phyloP scores from a whole-genome alignment of 2,113 vertebrate genomes.

The Piprites chloris region DNA sequence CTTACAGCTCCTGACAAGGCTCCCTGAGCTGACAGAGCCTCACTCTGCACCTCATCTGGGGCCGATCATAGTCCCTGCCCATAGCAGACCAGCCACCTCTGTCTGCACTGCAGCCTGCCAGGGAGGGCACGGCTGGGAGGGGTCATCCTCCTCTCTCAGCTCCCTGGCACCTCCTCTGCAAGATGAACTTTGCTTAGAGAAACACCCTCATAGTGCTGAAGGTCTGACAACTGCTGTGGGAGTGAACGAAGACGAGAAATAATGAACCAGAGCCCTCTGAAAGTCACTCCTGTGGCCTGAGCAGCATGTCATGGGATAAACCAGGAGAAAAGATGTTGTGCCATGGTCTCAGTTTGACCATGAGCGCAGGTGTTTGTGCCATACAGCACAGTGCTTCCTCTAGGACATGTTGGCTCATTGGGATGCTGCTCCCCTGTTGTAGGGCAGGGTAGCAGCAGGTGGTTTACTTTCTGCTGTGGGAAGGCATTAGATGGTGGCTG shows the following conservation, averaged over 20 bases:
- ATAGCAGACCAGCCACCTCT: not conserved
- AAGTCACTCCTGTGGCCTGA: fast-evolving
- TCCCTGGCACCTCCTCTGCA: not conserved
- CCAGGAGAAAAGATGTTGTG: not conserved
- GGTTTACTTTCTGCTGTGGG: not conserved
- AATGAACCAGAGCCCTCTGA: not conserved
- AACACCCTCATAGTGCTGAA: not conserved
- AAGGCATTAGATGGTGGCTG: too few relatives aligned
- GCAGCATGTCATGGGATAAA: fast-evolving
- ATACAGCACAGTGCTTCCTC: not conserved
- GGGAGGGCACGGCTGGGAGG: not conserved
- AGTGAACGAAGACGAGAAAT: not conserved
- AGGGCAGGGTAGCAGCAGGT: not conserved
- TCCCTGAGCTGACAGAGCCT: too few relatives aligned
- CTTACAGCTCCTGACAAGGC: not conserved
- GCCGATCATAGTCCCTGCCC: not conserved
- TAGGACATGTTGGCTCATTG: not conserved
- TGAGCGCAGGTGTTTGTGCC: not conserved
- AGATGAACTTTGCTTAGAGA: not conserved
- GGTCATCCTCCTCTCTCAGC: not conserved
- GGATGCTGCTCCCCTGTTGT: fast-evolving
- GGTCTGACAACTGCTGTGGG: not conserved
- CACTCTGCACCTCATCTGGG: fast-evolving
- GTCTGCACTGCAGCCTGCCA: not conserved
- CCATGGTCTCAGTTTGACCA: fast-evolving